Evolutionary conservation across 2,113 vertebrate species (phyloP), one percentile per base, ranked within the genome.

Genomic region (Zapus hudsonius): DNA sequence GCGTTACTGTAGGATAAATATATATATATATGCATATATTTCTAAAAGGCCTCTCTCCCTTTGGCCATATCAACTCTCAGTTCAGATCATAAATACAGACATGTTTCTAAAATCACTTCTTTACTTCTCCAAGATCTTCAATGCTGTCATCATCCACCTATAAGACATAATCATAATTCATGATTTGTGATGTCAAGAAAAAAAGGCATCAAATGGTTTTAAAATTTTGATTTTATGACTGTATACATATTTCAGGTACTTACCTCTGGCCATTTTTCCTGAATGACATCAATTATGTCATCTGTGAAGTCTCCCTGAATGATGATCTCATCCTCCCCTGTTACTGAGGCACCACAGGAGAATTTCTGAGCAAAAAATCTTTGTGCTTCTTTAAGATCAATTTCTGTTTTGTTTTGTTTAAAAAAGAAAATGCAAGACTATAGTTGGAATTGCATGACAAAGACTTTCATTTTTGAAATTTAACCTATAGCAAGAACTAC

Each of bases 301-400:
- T 99, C 99, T 97, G 99, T 99, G 94, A 99, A 99, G 97, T 99
- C 99, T 97, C 99, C 99, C 99, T 99, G 99, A 98, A 99, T 99
- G 98, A 99, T 99, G 94, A 99, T 99, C 97, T 99, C 99, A 57
- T 99, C 99, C 96, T 99, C 99, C 66, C 99, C 99, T 74, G 99
- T 99, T 90, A 99, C 99, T 31, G 99, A 99, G 97, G 99, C 99
- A 97, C 99, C 99, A 22, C 99, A 99, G 96, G 99, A 99, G 98
- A 99, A 99, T 96, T 99, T 99, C 96, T 99, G 99, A 98, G 99
- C 99, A 98, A 99, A 99, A 98, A 99, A 99, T 92, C 99, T 98
- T 98, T 99, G 99, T 98, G 99, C 99, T 98, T 99, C 99, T 98
- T 99, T 99, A 86, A 99, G 99, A 61, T 99, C 99, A 3, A 99